Base-by-base conservation (phyloP, 1,140 invertebrate species). In the Acromyrmex echinatior region DNA sequence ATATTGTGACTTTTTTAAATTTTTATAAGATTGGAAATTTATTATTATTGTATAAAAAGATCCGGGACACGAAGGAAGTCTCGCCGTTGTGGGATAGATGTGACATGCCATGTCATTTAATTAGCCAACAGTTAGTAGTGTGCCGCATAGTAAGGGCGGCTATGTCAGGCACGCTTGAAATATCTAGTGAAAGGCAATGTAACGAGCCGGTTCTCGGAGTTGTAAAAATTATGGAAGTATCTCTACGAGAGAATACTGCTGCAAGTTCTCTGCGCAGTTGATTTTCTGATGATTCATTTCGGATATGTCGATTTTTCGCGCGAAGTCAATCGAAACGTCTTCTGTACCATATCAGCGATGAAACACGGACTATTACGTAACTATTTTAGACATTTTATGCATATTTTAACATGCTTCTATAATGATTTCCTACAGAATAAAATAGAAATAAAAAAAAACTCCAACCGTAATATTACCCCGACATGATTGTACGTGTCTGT, bases 201-300 rank as follows among this genome's bases (percentile, higher is more conserved):
- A 84, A 84, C 80, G 70, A 84, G 70, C 70, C 70, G 39, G 80
- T 84, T 73, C 76, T 56, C 12, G 58, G 60, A 77, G 21, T 51
- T 16, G 84, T 73, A 73, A 84, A 88, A 90, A 89, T 87, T 56
- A 21, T 70, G n/a, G 49, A 80, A 82, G 21, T 18, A 14, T 76
- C 35, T 45, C n/a, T 25, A 25, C 53, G 12, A 10, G 14, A 16
- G 5, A 2, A 3, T 6, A 3, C 3, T 9, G 56, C 58, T 60
- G 39, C 31, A 39, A 16, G 31, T 77, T 45, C 31, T n/a, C 12
- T 9, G n/a, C n/a, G n/a, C 63, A 16, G 53, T 28, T 66, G 70
- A 87, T 74, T 79, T 82, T 82, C 63, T 49, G 21, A 58, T 10
- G 35, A 10, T 45, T 45, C 39, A 45, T 45, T 45, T 31, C 4